Conservation (phyloP, 2,113 vertebrate genomes). For the Cololabis saira region DNA sequence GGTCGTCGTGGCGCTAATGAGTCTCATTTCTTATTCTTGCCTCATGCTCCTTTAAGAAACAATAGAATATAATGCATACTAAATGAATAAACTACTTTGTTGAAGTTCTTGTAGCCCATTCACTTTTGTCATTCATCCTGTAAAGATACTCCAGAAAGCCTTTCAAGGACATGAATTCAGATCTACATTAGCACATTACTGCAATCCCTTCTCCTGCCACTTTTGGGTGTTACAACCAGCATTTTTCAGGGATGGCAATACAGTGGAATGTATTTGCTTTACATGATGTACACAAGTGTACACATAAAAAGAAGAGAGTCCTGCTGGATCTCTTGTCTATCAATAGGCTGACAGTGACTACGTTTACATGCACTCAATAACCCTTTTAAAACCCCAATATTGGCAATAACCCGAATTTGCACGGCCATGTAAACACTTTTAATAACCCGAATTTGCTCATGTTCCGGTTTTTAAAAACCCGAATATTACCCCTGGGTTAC, state of each 20-base stretch:
- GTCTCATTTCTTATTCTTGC: no score
- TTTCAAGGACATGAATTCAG: conserved; percentile 41
- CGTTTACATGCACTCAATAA: no score
- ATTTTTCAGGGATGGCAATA: conserved; percentile 31
- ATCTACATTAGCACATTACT: conserved; percentile 27
- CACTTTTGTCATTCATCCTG: conserved; percentile 12
- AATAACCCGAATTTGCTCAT: no score
- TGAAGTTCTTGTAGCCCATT: conserved; percentile 20
- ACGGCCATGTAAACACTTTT: no score
- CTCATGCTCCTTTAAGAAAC: no score
- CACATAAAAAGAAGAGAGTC: conserved; percentile 49
- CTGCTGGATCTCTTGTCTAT: conserved; percentile 64
- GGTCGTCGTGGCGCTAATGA: no score
- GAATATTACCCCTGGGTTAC: no score
- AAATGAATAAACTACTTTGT: conserved; percentile 11
- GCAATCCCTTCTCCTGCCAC: conserved; percentile 33
- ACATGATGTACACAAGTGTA: conserved; percentile 56
- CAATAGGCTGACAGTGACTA: conserved; percentile 53
- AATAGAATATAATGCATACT: conserved; percentile 6
- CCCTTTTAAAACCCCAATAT: no score
- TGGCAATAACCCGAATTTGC: no score
- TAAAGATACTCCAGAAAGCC: conserved; percentile 32
- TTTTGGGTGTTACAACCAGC: conserved; percentile 37
- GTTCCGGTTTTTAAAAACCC: no score
- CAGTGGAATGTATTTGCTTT: conserved; percentile 49